Percentiles rank a stretch among this genome's conserved stretches.
Conservation (phyloP, 1,140 invertebrate species). For the Rhynchophorus ferrugineus region DNA sequence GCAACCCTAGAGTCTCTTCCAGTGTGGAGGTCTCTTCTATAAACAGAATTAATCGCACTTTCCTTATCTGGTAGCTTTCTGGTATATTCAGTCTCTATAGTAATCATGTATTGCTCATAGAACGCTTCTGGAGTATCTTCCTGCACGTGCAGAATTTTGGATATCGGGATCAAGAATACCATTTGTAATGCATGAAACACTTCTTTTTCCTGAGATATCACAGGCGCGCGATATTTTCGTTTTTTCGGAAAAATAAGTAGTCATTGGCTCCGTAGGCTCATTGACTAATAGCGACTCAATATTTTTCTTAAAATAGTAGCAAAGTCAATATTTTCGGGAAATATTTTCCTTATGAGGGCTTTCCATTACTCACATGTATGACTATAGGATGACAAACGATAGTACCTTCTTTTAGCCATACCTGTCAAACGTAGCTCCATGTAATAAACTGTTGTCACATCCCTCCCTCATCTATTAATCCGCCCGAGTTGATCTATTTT, state of each 20-base stretch:
- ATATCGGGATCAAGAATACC: slow-evolving; percentile 6
- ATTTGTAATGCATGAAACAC: slow-evolving; percentile 13
- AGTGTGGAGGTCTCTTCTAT: too few relatives aligned
- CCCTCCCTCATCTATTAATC: slow-evolving; percentile 12
- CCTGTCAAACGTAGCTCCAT: slow-evolving; percentile 12
- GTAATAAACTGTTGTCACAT: slow-evolving; percentile 10
- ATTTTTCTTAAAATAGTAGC: slow-evolving; percentile 11
- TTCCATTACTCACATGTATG: slow-evolving; percentile 17
- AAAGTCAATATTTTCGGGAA: slow-evolving; percentile 20
- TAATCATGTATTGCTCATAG: slow-evolving; percentile 18
- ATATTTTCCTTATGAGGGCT: slow-evolving; percentile 6
- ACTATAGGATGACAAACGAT: slow-evolving; percentile 10
- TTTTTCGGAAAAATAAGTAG: slow-evolving; percentile 10
- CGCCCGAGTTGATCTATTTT: slow-evolving; percentile 20
- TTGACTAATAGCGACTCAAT: background rate
- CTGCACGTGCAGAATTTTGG: slow-evolving; percentile 13
- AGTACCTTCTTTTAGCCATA: slow-evolving; percentile 14
- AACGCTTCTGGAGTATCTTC: too few relatives aligned
- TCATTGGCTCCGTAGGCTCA: slow-evolving; percentile 4
- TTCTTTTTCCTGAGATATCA: slow-evolving; percentile 13
- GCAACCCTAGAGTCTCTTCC: background rate
- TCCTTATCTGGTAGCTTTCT: background rate
- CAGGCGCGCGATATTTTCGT: slow-evolving; percentile 6
- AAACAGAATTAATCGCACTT: background rate
- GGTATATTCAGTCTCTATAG: background rate